phyloP scores from a whole-genome alignment of 1,140 invertebrate genomes.

The Heliconius nattereri region DNA sequence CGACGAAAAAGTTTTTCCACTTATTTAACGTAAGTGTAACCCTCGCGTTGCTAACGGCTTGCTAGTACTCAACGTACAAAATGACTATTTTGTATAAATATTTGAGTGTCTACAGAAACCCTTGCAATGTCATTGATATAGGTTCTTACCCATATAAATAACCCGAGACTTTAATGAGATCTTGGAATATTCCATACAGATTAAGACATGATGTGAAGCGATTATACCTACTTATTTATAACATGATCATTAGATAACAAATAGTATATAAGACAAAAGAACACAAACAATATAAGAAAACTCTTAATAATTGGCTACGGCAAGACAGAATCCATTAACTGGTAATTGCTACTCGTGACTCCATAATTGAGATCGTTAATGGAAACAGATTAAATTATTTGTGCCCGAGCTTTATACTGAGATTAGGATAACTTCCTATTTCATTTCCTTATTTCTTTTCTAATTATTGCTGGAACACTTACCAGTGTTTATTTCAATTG shows the following conservation, averaged over 20 bases:
- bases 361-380: conserved; percentile 38
- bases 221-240: neutral
- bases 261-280: neutral
- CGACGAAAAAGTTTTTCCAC: neutral
- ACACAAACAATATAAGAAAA: conserved; percentile 24
- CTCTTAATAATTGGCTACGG: conserved; percentile 32
- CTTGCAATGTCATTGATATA: neutral
- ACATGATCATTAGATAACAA: neutral
- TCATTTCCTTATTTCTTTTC: conserved; percentile 17
- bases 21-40: neutral
- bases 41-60: neutral
- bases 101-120: neutral
- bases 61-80: neutral
- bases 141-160: neutral
- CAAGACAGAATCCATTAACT: conserved; percentile 34
- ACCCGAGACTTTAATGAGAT: neutral
- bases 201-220: neutral
- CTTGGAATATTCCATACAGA: neutral
- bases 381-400: conserved; percentile 32
- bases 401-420: conserved; percentile 19
- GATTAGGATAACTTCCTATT: conserved; percentile 18
- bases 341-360: conserved; percentile 38
- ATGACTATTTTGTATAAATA: conserved; percentile 1
- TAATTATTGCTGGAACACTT: neutral
- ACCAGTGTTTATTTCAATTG: neutral